Percentiles rank a stretch among this genome's conserved stretches.
Conservation (phyloP, 2,888 invertebrate species). For the Pomacea canaliculata region DNA sequence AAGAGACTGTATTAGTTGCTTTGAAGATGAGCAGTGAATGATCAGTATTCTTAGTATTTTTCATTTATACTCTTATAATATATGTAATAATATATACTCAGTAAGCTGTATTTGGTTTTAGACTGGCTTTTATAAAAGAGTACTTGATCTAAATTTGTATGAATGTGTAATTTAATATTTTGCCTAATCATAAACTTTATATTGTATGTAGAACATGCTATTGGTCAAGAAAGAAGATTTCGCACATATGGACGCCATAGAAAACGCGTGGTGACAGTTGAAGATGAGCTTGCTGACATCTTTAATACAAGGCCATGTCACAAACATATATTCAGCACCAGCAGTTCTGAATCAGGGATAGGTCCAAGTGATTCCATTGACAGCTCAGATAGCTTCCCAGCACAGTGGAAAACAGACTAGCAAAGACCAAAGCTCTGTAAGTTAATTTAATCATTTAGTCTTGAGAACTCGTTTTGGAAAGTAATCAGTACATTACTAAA, state of each 20-base stretch:
- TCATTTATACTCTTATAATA: too few species aligned
- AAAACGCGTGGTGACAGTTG: conserved; percentile 37
- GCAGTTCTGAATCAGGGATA: conserved; percentile 24
- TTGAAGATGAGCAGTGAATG: too few species aligned
- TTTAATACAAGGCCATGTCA: conserved; percentile 41
- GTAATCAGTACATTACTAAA: too few species aligned
- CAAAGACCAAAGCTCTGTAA: conserved; percentile 21
- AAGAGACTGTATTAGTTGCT: too few species aligned
- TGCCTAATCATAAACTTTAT: too few species aligned
- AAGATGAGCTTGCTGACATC: conserved; percentile 33
- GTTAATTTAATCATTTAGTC: not conserved
- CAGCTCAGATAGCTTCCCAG: not conserved
- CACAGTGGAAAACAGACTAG: not conserved
- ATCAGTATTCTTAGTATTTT: too few species aligned
- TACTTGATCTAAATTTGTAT: too few species aligned
- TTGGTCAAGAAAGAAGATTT: conserved; percentile 24
- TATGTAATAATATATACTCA: too few species aligned
- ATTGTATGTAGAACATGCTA: not conserved
- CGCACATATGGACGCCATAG: conserved; percentile 53
- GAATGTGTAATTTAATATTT: too few species aligned
- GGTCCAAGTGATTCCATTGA: conserved; percentile 22
- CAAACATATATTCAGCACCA: conserved; percentile 37
- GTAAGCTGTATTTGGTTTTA: too few species aligned
- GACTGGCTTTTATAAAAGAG: too few species aligned
- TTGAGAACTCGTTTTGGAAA: too few species aligned